Evolutionary conservation across 35 echinoderm and acorn worm species (phyloP).

Genomic region (Amphiura filiformis): DNA sequence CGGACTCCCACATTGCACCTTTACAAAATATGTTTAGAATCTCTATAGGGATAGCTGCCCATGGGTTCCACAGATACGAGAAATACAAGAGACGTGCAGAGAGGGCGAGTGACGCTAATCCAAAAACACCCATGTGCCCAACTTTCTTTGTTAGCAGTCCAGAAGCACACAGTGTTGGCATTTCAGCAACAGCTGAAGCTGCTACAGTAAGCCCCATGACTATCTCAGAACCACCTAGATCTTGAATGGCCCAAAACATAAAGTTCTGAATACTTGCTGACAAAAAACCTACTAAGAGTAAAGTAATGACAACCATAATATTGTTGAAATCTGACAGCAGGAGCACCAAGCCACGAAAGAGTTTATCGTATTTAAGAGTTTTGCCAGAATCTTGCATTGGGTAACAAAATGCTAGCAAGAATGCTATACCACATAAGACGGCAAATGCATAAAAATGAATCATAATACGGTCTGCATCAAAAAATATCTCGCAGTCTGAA

Average conservation of each 20-base stretch:
- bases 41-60: constrained; percentile 73
- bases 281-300: constrained; percentile 42
- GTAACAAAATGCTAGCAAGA: constrained; percentile 49
- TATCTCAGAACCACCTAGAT: constrained; percentile 47
- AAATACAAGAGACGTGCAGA: constrained; percentile 43
- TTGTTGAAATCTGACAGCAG: constrained; percentile 44
- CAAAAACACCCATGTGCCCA: constrained; percentile 32
- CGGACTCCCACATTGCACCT: constrained; percentile 33
- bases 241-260: constrained; percentile 76
- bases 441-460: constrained; percentile 74
- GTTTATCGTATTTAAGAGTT: constrained; percentile 16
- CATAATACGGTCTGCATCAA: constrained; percentile 36
- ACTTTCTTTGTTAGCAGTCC: constrained; percentile 41
- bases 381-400: constrained; percentile 36
- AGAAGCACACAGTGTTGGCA: constrained; percentile 48
- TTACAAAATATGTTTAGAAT: constrained; percentile 45
- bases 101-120: constrained; percentile 27
- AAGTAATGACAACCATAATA: constrained; percentile 27
- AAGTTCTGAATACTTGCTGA: constrained; percentile 43
- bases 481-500: constrained; percentile 43
- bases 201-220: constrained; percentile 47
- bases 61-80: constrained; percentile 60
- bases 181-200: constrained; percentile 34
- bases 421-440: constrained; percentile 41
- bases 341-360: constrained; percentile 43